Conservation (phyloP, 2,797 vertebrate species). For the Sebastes elongatus region DNA sequence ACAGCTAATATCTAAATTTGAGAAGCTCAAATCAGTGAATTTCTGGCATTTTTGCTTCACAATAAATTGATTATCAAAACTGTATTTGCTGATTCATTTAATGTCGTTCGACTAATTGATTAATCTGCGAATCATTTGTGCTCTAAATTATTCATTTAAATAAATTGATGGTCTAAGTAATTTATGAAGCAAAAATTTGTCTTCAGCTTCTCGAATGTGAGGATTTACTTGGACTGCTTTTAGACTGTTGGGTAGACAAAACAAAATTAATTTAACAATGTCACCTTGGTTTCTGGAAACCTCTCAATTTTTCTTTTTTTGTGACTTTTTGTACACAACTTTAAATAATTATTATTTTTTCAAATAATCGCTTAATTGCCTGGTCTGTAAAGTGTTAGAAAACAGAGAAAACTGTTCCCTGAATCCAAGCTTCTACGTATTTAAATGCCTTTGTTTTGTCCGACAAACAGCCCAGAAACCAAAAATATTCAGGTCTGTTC, state of each 20-base stretch:
- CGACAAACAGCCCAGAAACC: too few species aligned
- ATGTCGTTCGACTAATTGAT: background rate
- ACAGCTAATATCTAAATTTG: background rate
- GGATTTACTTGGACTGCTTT: background rate
- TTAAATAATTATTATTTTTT: background rate
- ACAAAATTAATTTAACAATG: background rate
- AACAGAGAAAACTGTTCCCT: too few species aligned
- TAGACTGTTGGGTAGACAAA: background rate
- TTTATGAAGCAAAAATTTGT: too few species aligned
- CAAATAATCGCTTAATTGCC: background rate
- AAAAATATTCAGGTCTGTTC: background rate
- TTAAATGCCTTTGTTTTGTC: background rate
- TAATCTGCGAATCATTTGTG: background rate
- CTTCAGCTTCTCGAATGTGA: background rate
- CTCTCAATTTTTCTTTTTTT: accelerated
- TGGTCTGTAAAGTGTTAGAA: too few species aligned
- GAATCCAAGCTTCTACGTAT: background rate
- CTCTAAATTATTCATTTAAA: background rate
- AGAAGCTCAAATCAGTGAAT: background rate
- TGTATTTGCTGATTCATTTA: background rate
- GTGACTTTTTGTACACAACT: background rate
- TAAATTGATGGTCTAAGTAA: accelerated
- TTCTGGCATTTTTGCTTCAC: background rate
- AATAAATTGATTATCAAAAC: background rate
- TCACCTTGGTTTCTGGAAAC: background rate